These are phyloP conservation scores for Xenopus borealis DNA, from an alignment of 2,113 vertebrate genomes.

Conservation along the genomic window DNA sequence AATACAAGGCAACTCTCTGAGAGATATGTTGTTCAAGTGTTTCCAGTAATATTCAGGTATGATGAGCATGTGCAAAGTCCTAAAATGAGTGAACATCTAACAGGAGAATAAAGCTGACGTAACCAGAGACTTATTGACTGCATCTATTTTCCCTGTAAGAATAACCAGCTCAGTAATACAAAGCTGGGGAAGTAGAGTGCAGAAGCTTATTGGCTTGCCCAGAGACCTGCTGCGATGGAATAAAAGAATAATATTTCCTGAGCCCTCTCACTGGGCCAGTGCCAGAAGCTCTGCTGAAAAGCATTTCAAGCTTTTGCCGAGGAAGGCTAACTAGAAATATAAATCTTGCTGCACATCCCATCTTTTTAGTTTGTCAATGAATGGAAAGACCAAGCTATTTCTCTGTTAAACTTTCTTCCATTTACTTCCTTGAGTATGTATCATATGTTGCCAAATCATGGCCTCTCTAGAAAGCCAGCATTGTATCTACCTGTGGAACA, in stretches of 20 bases:
- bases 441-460: no score
- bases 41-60: no score
- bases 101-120: no score
- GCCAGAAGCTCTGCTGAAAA: not conserved
- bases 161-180: not conserved
- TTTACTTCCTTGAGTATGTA: no score
- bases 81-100: no score
- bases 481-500: no score
- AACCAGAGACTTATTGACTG: no score
- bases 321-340: not conserved
- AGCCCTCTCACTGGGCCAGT: not conserved
- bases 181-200: not conserved
- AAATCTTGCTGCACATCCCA: not conserved
- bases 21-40: no score
- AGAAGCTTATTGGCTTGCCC: conserved; percentile 7
- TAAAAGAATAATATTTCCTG: conserved; percentile 10
- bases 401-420: no score
- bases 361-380: not conserved
- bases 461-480: no score
- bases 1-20: no score
- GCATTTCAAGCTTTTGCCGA: not conserved
- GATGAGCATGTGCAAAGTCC: no score
- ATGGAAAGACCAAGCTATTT: not conserved
- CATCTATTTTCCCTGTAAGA: not conserved
- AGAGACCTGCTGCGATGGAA: not conserved